phyloP scores from a whole-genome alignment of 2,888 invertebrate species.

The Melieria picta region DNA sequence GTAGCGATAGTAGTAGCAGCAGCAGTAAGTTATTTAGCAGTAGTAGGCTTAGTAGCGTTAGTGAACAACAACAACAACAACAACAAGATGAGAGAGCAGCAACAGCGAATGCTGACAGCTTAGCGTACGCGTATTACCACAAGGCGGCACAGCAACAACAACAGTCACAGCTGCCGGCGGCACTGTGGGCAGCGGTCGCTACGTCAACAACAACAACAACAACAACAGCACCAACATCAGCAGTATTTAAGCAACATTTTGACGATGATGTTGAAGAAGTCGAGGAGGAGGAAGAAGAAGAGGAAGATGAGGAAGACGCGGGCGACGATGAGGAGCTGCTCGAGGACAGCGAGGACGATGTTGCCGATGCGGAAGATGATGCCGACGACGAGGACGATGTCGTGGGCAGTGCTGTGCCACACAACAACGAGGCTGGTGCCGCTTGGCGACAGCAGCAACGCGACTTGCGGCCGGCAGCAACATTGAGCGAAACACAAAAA shows the following conservation, averaged over 20 bases:
- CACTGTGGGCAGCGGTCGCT: not conserved
- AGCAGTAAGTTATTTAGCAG: slow-evolving; percentile 46
- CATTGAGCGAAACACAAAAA: slow-evolving; percentile 51
- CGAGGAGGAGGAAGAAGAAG: slow-evolving; percentile 31
- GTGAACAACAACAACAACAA: slow-evolving; percentile 35
- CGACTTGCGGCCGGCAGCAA: not conserved
- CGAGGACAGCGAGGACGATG: slow-evolving; percentile 24
- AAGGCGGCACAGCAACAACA: slow-evolving; percentile 17
- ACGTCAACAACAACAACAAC: slow-evolving; percentile 4
- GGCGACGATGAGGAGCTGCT: slow-evolving; percentile 28
- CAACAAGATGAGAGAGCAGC: slow-evolving; percentile 36
- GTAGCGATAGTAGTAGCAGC: slow-evolving; percentile 46
- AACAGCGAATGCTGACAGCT: slow-evolving; percentile 32
- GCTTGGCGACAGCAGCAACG: slow-evolving; percentile 13
- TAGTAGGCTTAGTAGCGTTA: slow-evolving; percentile 37
- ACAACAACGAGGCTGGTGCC: slow-evolving; percentile 4
- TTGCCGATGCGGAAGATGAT: slow-evolving; percentile 23
- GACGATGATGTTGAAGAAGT: slow-evolving; percentile 33
- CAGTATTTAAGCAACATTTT: slow-evolving; percentile 34
- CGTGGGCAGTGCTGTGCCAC: not conserved
- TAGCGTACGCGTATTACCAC: slow-evolving; percentile 40
- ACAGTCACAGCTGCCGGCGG: not conserved
- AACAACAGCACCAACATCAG: slow-evolving; percentile 18
- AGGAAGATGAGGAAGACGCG: slow-evolving; percentile 25
- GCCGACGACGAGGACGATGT: slow-evolving; percentile 21